phyloP scores from a whole-genome alignment of 2,113 vertebrate species.

The Conger conger region DNA sequence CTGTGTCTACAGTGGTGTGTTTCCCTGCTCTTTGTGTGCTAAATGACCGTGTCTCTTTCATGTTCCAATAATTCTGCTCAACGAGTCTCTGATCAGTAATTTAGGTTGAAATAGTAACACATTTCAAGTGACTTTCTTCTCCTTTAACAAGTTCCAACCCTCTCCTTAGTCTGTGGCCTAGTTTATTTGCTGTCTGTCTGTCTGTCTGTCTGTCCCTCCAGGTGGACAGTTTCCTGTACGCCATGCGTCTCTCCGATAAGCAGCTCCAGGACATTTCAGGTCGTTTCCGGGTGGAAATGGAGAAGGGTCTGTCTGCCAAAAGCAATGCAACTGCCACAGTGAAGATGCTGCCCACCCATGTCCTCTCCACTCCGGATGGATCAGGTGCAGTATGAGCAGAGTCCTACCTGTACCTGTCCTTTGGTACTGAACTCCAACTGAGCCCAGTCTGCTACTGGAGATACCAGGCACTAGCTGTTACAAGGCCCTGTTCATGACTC shows the following conservation, averaged over 20 bases:
- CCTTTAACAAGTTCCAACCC: neutral
- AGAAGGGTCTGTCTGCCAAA: conserved; percentile 81
- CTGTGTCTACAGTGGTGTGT: too few relatives aligned
- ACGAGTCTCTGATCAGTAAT: too few relatives aligned
- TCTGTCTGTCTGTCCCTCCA: conserved; percentile 46
- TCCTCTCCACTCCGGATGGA: conserved; percentile 85
- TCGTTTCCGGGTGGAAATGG: conserved; percentile 83
- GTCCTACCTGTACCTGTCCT: neutral
- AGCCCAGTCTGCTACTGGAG: neutral
- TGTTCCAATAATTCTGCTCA: too few relatives aligned
- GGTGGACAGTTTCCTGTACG: conserved; percentile 88
- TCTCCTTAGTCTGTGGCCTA: neutral
- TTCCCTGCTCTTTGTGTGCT: too few relatives aligned
- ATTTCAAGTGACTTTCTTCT: too few relatives aligned
- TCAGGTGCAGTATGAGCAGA: conserved; percentile 67
- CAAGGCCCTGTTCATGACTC: neutral
- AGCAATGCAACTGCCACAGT: conserved; percentile 77
- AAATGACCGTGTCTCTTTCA: too few relatives aligned
- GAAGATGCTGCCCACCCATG: conserved; percentile 89
- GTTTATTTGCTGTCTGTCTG: neutral
- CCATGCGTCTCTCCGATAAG: conserved; percentile 82
- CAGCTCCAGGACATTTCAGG: conserved; percentile 75
- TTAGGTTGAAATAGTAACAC: too few relatives aligned
- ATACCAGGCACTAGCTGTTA: neutral
- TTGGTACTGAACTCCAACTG: neutral